A percentile compares a stretch with the other conserved stretches of the same genome.
Conservation (phyloP, 2,888 invertebrate species). For the Pterostichus niger region DNA sequence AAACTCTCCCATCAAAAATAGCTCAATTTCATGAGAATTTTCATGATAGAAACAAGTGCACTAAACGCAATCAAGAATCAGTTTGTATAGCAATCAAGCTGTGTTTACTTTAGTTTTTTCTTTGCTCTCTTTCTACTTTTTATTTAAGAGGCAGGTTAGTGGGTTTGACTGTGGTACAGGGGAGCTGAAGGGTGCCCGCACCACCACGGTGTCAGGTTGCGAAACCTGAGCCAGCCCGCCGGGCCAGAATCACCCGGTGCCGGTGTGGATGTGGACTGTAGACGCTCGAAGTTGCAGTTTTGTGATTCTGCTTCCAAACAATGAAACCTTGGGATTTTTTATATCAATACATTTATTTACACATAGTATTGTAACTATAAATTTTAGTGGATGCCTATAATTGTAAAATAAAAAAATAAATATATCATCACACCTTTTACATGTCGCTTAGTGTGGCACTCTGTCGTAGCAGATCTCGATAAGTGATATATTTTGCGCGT, state of each 20-base stretch:
- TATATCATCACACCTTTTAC: no score
- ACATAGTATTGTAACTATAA: background rate
- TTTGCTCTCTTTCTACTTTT: constrained; percentile 34
- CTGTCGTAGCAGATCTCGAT: no score
- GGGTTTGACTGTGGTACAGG: constrained; percentile 2
- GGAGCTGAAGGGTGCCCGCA: constrained; percentile 33
- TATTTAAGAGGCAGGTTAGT: constrained; percentile 18
- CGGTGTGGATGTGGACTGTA: background rate
- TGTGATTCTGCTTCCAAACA: background rate
- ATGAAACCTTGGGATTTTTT: background rate
- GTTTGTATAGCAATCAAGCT: constrained; percentile 60
- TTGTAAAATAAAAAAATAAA: no score
- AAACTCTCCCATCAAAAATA: background rate
- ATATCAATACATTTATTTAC: background rate
- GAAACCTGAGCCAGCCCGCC: constrained; percentile 30
- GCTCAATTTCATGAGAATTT: constrained; percentile 35
- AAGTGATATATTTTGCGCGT: no score
- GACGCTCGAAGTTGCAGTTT: background rate
- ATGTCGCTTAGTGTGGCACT: no score
- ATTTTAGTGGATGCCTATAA: no score
- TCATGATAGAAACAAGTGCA: constrained; percentile 27
- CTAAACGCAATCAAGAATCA: constrained; percentile 25
- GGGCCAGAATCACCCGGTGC: background rate
- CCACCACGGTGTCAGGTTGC: constrained; percentile 45
- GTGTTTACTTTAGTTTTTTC: constrained; percentile 47